Base-by-base conservation (phyloP, 2,888 invertebrate genomes). In the Eurytoma californica region DNA sequence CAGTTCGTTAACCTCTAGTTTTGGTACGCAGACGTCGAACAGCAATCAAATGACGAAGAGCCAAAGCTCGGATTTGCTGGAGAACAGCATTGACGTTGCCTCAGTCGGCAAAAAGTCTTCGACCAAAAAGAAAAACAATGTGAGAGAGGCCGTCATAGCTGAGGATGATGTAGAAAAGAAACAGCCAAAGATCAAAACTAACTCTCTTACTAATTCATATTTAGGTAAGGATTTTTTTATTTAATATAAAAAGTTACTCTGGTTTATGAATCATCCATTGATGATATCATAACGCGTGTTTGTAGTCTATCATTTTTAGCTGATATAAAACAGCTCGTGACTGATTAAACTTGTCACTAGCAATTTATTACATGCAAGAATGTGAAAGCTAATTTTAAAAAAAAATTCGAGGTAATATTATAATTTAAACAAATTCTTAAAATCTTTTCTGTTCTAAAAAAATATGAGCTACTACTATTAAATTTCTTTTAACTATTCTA, bases 131-230 rank as follows among this genome's bases (percentile, higher is more conserved):
- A 63, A n/a, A 5, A 53, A 13, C 3, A 90, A 90, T 84, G 86
- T 91, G 57, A 84, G 86, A 82, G 90, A 88, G 88, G 92, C 91
- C 1, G 80, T 88, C 13, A 92, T 92, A 30, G 86, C 88, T 51
- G 91, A 91, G 30, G 90, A 91, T 57, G 90, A 89, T 2, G 90
- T 91, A 4, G 88, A 90, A 24, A 90, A 90, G n/a, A 88, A 88
- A 61, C 88, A 83, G 77, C 72, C 82, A 4, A 84, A 87, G 30
- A 82, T 86, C 3, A 85, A 85, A 28, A 63, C 76, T 0, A 72
- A n/a, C n/a, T 85, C 86, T 30, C 83, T 84, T 28, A 84, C 82
- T 58, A 84, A 83, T 69, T 85, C 88, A 2, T 85, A 84, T 72
- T 77, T 84, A 76, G 87, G 87, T 86, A 9, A 60, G 67, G 60